Evolutionary conservation across 2,888 invertebrate species (phyloP), one percentile per base, ranked within the genome.

Genomic region (Epistrophe grossulariae): DNA sequence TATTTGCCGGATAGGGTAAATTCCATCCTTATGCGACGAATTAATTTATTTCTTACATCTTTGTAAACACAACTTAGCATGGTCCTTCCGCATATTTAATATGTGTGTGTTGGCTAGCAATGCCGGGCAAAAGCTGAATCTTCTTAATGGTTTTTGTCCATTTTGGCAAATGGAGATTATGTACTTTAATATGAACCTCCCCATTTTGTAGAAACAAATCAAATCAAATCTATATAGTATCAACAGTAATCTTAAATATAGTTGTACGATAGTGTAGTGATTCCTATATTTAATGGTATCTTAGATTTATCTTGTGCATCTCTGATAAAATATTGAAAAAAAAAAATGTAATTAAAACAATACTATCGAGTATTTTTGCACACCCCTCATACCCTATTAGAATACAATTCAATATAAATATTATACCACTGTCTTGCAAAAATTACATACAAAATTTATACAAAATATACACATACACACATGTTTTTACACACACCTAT

Each of bases 81-180:
- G n/a, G 73, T 62, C 66, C 64, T 71, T 31, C 57, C 76, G 13
- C 48, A 64, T 35, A 24, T n/a, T 40, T 35, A 24, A 35, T 52
- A 57, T 50, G 40, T 59, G 50, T 59, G 57, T 43, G 57, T 66
- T 66, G 82, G 79, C 40, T 24, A 70, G 79, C 81, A 89, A 90
- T 91, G 90, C 90, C 90, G 90, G 90, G 91, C 91, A 91, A 89
- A 89, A 91, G 91, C 90, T 91, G 92, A 92, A 92, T 92, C 92
- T 91, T 91, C 91, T 92, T 92, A 92, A 92, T 92, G 92, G 92
- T 92, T 92, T 92, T 92, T 91, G 92, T 91, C 92, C 92, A 92
- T 92, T 92, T 92, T 92, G 91, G 88, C 89, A 92, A 90, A 92
- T 92, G 92, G 92, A 92, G 91, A 92, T 92, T 92, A 92, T 92